phyloP scores from a whole-genome alignment of 1,140 invertebrate genomes.

The Daktulosphaira vitifoliae region DNA sequence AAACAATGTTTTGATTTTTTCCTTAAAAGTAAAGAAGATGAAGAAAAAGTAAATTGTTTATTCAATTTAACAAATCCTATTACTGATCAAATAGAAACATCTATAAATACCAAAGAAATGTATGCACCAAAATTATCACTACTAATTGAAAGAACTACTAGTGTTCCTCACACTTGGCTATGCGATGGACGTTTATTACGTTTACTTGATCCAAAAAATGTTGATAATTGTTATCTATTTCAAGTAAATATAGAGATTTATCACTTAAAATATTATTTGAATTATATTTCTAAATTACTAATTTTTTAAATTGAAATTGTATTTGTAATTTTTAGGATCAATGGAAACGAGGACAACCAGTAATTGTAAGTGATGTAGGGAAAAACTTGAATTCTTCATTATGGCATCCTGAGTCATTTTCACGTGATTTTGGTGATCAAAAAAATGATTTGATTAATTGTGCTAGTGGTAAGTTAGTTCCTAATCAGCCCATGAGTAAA shows the following conservation, averaged over 20 bases:
- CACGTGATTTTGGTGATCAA: conserved; percentile 80
- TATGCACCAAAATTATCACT: conserved; percentile 46
- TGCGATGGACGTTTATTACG: conserved; percentile 83
- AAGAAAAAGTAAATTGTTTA: neutral
- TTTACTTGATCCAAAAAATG: conserved; percentile 72
- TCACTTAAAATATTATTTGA: no score
- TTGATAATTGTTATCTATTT: conserved; percentile 78
- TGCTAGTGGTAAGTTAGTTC: conserved; percentile 72
- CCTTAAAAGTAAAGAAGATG: neutral
- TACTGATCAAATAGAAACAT: neutral
- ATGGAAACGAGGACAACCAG: conserved; percentile 93
- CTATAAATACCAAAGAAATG: conserved; percentile 27
- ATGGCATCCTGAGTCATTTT: conserved; percentile 88
- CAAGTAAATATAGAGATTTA: conserved; percentile 50
- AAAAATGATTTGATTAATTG: conserved; percentile 91
- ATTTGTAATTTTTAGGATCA: conserved; percentile 58
- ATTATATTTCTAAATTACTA: no score
- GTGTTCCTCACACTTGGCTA: conserved; percentile 73
- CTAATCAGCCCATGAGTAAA: conserved; percentile 80
- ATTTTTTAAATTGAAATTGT: neutral
- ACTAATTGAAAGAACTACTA: conserved; percentile 44
- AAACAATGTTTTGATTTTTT: neutral
- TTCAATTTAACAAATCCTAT: no score
- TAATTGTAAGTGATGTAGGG: conserved; percentile 85
- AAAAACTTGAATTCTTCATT: conserved; percentile 66